A percentile compares a stretch with the other conserved stretches of the same genome.
These are phyloP conservation scores for Cataglyphis rosenhaueri DNA, from an alignment of 2,888 invertebrate genomes.

Conservation along the genomic window DNA sequence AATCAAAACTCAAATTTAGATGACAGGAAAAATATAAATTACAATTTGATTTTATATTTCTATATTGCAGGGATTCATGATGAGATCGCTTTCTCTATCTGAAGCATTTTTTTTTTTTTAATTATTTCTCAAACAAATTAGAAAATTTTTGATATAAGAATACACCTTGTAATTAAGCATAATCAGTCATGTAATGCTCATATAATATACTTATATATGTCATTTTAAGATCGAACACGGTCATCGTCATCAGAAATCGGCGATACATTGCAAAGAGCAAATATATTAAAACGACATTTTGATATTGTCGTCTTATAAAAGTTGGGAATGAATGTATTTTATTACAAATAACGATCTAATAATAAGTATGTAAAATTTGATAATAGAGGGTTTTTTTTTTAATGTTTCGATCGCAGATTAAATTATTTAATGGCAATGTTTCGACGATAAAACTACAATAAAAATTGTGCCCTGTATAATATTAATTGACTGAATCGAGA, in stretches of 20 bases:
- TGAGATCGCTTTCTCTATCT: background rate
- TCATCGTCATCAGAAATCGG: conserved; percentile 3
- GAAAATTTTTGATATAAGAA: conserved; percentile 11
- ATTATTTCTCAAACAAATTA: background rate
- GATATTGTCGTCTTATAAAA: background rate
- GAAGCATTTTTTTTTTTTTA: background rate
- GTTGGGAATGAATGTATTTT: conserved; percentile 14
- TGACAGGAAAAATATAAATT: background rate
- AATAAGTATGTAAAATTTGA: background rate
- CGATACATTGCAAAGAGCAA: background rate
- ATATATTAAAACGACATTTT: conserved; percentile 1
- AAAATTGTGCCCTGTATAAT: conserved; percentile 71
- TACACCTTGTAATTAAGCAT: background rate
- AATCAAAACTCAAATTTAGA: background rate
- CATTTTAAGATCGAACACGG: conserved; percentile 7
- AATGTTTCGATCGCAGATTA: background rate
- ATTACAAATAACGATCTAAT: conserved; percentile 18
- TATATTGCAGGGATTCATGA: background rate
- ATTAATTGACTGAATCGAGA: conserved; percentile 68
- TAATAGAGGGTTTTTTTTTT: background rate
- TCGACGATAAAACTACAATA: conserved; percentile 55
- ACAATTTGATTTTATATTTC: background rate
- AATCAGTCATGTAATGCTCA: conserved; percentile 21
- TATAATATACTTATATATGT: background rate
- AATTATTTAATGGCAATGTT: conserved; percentile 46